phyloP scores from a whole-genome alignment of 2,888 invertebrate species.

The Xylocampa areola region DNA sequence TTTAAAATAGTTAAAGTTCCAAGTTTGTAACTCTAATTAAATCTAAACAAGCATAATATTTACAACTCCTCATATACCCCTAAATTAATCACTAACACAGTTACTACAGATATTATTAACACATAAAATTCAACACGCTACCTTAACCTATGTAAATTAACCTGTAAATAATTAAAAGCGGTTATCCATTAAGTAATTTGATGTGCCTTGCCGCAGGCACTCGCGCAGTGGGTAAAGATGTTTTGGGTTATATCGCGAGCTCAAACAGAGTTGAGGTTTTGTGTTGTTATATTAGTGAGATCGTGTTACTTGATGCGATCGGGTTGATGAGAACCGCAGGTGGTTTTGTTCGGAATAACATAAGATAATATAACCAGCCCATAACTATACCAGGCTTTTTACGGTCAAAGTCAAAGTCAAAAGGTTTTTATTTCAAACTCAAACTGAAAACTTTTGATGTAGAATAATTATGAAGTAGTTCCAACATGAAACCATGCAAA shows the following conservation, averaged over 20 bases:
- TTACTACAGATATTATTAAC: neutral
- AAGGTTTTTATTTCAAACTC: no score
- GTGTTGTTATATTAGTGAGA: constrained; percentile 29
- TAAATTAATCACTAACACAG: neutral
- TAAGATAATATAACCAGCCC: no score
- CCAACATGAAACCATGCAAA: no score
- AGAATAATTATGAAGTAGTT: no score
- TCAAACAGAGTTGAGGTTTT: constrained; percentile 46
- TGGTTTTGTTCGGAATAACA: constrained; percentile 9
- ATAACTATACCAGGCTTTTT: no score
- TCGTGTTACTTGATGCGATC: constrained; percentile 42
- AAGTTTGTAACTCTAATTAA: neutral
- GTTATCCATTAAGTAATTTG: constrained; percentile 68
- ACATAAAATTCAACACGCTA: constrained; percentile 26
- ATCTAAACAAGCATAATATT: neutral
- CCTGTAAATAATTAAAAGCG: constrained; percentile 61
- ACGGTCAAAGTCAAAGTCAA: no score
- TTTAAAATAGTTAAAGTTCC: no score
- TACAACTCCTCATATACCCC: neutral
- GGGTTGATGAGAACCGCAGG: constrained; percentile 9
- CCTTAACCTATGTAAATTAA: constrained; percentile 51
- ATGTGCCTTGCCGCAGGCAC: constrained; percentile 60
- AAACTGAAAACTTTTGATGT: no score
- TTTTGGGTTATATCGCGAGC: constrained; percentile 56
- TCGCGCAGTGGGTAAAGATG: constrained; percentile 61